These are phyloP conservation scores for Porites rus DNA, from an alignment of 92 coral and sea anemone species.

Conservation along the genomic window DNA sequence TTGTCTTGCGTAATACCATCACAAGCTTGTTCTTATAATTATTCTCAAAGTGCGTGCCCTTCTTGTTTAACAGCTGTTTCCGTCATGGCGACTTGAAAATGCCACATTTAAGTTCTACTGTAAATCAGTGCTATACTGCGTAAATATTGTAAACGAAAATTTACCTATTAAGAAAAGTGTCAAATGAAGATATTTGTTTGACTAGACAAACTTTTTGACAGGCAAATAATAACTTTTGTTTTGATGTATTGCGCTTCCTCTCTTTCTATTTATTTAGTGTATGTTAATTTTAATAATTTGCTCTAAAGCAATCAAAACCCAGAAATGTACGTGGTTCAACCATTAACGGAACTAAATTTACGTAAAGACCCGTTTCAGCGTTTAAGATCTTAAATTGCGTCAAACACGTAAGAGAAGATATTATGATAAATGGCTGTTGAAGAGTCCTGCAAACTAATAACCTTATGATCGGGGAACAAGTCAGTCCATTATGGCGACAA, in stretches of 20 bases:
- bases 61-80: too few species aligned
- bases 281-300: slow-evolving; percentile 18
- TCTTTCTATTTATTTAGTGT: slow-evolving; percentile 8
- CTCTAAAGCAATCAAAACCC: slow-evolving; percentile 1
- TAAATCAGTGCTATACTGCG: not conserved
- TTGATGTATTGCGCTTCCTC: slow-evolving; percentile 36
- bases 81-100: not conserved
- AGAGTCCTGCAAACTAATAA: too few species aligned
- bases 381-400: not conserved
- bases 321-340: not conserved
- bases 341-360: not conserved
- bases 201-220: not conserved
- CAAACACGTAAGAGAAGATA: too few species aligned
- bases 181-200: not conserved
- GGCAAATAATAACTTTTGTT: not conserved
- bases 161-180: not conserved
- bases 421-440: too few species aligned
- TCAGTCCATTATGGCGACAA: not conserved
- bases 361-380: slow-evolving; percentile 13
- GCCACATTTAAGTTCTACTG: not conserved
- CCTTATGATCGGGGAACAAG: too few species aligned
- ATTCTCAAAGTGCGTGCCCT: too few species aligned
- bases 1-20: too few species aligned
- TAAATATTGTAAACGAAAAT: not conserved
- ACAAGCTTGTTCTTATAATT: too few species aligned